Conservation (phyloP, 2,888 invertebrate genomes). For the Labia minor region DNA sequence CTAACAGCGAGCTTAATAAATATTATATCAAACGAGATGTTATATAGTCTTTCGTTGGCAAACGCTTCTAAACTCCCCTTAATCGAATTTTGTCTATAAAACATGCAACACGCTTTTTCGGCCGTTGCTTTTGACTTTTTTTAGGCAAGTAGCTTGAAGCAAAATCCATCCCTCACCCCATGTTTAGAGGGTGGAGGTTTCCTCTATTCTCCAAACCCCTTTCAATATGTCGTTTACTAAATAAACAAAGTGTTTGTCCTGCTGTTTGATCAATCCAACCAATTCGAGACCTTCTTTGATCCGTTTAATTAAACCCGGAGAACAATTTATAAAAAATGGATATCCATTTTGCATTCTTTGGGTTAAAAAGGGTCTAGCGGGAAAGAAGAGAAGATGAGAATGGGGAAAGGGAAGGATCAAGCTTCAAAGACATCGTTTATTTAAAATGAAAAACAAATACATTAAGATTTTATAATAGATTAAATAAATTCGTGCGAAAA, state of each 20-base stretch:
- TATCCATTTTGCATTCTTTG: background rate
- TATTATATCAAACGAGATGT: background rate
- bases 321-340: background rate
- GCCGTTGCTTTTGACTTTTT: background rate
- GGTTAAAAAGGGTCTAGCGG: too few relatives aligned
- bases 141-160: background rate
- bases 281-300: background rate
- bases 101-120: background rate
- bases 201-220: background rate
- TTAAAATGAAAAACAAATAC: too few relatives aligned
- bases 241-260: background rate
- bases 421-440: too few relatives aligned
- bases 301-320: background rate
- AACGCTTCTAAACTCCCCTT: background rate
- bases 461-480: too few relatives aligned
- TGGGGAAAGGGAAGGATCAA: too few relatives aligned
- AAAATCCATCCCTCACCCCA: background rate
- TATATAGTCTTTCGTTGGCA: background rate
- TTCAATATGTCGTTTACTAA: background rate
- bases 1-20: background rate
- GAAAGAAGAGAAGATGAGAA: too few relatives aligned
- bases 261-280: background rate
- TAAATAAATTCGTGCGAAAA: too few relatives aligned
- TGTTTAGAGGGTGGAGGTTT: too few relatives aligned
- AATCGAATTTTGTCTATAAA: background rate